phyloP scores from a whole-genome alignment of 2,113 vertebrate genomes.

The Chrysemys picta region DNA sequence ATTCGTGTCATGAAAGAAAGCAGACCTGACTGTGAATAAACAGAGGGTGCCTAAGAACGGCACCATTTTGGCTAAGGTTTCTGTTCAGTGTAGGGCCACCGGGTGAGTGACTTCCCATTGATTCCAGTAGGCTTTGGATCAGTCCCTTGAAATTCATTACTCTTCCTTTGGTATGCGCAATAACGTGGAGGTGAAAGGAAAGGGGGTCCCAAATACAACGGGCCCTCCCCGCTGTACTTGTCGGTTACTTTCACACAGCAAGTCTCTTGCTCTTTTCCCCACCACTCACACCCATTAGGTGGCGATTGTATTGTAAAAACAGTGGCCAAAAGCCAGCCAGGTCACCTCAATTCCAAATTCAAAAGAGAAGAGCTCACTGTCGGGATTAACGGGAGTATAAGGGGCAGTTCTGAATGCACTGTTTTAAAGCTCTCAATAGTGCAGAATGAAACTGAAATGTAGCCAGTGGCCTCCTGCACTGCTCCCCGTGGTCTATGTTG shows the following conservation, averaged over 20 bases:
- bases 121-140: no score
- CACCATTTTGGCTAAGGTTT: not conserved
- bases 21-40: rapidly evolving
- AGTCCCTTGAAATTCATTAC: not conserved
- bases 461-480: not conserved
- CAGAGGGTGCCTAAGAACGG: rapidly evolving
- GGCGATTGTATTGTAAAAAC: not conserved
- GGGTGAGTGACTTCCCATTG: no score
- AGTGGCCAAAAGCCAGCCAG: not conserved
- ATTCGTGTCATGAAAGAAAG: not conserved
- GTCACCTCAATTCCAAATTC: not conserved
- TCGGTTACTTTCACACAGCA: not conserved
- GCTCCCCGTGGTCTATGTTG: not conserved
- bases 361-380: not conserved
- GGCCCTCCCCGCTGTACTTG: rapidly evolving
- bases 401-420: not conserved
- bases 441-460: not conserved
- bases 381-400: not conserved
- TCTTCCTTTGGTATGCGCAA: not conserved
- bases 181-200: not conserved
- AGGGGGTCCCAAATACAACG: rapidly evolving
- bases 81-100: not conserved
- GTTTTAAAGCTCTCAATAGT: not conserved
- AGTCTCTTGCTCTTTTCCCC: not conserved
- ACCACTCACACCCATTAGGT: not conserved